Percentiles rank a stretch among this genome's conserved stretches.
Evolutionary conservation across 2,797 vertebrate species (phyloP).

Genomic region (Tinamus major): DNA sequence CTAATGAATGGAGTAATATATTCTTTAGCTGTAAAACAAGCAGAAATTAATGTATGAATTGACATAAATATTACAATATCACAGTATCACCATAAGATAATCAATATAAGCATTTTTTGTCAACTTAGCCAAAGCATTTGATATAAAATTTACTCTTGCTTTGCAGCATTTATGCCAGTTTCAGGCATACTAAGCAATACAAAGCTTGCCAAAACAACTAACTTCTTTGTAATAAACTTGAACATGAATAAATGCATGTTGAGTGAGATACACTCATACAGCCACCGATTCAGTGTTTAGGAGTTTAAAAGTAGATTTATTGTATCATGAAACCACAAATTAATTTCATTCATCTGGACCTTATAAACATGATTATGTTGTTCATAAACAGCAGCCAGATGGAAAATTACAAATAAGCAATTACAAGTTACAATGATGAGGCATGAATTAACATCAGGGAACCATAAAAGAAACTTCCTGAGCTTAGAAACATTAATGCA

Average conservation of each 20-base stretch:
- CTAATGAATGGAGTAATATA: slow-evolving; percentile 96
- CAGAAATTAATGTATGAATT: background rate
- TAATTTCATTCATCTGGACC: background rate
- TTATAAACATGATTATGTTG: background rate
- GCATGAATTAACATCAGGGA: background rate
- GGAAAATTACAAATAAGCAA: background rate
- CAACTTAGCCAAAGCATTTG: background rate
- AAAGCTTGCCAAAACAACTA: background rate
- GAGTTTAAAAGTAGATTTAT: background rate
- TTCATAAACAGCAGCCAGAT: background rate
- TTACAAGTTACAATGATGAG: background rate
- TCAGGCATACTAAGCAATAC: background rate
- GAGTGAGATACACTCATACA: background rate
- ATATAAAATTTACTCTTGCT: background rate
- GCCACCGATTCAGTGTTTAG: background rate
- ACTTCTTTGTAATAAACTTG: background rate
- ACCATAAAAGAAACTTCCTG: background rate
- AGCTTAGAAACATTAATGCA: background rate
- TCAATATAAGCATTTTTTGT: background rate
- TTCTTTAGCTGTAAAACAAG: slow-evolving; percentile 90
- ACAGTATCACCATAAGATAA: background rate
- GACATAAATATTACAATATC: background rate
- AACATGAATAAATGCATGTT: background rate
- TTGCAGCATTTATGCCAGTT: background rate
- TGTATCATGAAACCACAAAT: background rate